A percentile compares a stretch with the other conserved stretches of the same genome.
Conservation (phyloP, 2,888 invertebrate genomes). For the Callyntrura guangdongensis region DNA sequence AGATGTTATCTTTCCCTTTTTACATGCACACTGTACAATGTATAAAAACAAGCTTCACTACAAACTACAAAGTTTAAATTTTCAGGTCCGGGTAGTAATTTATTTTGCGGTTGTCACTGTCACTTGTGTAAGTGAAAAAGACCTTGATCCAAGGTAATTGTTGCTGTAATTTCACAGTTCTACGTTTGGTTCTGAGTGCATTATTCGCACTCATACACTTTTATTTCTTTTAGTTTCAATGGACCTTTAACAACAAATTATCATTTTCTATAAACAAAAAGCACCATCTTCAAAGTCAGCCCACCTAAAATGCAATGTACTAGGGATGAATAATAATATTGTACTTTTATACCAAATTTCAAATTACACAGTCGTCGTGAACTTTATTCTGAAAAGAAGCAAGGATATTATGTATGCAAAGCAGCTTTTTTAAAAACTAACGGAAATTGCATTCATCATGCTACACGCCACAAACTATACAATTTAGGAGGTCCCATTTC, state of each 20-base stretch:
- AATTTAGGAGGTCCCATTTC: background rate
- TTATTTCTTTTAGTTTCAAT: conserved; percentile 1
- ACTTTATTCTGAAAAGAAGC: too few species aligned
- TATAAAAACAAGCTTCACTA: conserved; percentile 34
- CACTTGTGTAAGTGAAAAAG: conserved; percentile 42
- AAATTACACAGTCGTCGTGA: too few species aligned
- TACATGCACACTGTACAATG: background rate
- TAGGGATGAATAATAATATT: background rate
- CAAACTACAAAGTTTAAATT: conserved; percentile 47
- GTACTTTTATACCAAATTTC: too few species aligned
- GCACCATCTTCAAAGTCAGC: too few species aligned
- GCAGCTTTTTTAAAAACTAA: background rate
- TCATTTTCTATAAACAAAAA: too few species aligned
- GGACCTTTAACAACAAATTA: too few species aligned
- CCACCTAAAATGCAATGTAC: background rate
- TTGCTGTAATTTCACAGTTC: background rate
- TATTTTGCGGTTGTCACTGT: conserved; percentile 54
- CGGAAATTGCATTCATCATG: too few species aligned
- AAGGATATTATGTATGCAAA: too few species aligned
- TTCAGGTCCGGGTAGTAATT: conserved; percentile 78
- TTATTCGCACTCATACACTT: conserved; percentile 8
- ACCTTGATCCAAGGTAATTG: conserved; percentile 75
- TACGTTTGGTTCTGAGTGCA: background rate
- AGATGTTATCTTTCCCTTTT: conserved; percentile 55
- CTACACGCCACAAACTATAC: too few species aligned